A percentile compares a stretch with the other conserved stretches of the same genome.
phyloP scores from a whole-genome alignment of 1,140 invertebrate species.

The Halesus radiatus region DNA sequence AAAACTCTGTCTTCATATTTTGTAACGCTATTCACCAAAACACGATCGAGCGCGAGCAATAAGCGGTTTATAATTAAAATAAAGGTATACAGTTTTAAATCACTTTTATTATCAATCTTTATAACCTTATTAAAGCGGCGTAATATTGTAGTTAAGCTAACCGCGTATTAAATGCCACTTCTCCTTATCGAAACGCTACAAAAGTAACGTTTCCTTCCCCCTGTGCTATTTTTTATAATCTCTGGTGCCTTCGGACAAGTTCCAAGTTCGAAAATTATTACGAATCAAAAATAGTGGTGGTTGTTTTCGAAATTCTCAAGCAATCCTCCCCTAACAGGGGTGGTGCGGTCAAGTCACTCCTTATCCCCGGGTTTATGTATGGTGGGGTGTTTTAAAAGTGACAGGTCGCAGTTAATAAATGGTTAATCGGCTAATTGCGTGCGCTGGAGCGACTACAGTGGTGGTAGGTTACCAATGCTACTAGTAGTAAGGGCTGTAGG shows the following conservation, averaged over 20 bases:
- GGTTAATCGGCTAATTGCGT: constrained; percentile 58
- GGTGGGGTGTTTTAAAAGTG: constrained; percentile 54
- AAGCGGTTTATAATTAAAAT: too few species aligned
- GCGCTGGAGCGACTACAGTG: constrained; percentile 34
- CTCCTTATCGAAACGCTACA: too few species aligned
- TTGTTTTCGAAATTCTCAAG: not conserved
- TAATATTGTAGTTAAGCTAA: too few species aligned
- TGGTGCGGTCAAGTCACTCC: constrained; percentile 44
- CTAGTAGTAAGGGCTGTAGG: not conserved
- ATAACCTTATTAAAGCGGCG: not conserved
- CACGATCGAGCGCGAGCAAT: too few species aligned
- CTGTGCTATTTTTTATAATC: too few species aligned
- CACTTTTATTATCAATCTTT: too few species aligned
- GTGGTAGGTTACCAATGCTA: too few species aligned
- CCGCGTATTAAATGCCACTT: too few species aligned
- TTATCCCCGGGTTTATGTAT: constrained; percentile 48
- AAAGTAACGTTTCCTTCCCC: too few species aligned
- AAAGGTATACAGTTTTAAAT: too few species aligned
- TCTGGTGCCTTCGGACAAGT: not conserved
- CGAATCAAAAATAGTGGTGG: constrained; percentile 3
- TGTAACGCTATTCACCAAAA: too few species aligned
- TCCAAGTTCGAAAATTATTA: constrained; percentile 1
- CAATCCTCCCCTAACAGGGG: constrained; percentile 1
- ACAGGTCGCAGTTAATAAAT: constrained; percentile 58
- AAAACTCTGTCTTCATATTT: too few species aligned